These are phyloP conservation scores for Seriola rivoliana DNA, from an alignment of 2,113 vertebrate genomes.

Conservation along the genomic window DNA sequence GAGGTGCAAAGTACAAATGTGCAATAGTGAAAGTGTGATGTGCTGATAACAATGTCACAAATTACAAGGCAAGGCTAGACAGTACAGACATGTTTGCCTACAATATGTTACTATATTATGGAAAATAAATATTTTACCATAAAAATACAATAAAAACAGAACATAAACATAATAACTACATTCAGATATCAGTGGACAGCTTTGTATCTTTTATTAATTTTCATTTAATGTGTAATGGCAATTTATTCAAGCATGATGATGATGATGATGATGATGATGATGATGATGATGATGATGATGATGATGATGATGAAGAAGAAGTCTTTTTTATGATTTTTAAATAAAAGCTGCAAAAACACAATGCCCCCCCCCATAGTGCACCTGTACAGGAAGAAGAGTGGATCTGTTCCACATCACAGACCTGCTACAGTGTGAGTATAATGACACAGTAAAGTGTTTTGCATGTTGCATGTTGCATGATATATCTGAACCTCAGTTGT, in stretches of 20 bases:
- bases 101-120: too few relatives aligned
- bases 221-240: background rate
- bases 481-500: background rate
- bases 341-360: background rate
- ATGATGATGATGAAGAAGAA: background rate
- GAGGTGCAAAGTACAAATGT: too few relatives aligned
- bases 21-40: too few relatives aligned
- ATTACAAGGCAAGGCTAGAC: too few relatives aligned
- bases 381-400: constrained; percentile 40
- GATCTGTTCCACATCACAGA: constrained; percentile 32
- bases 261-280: background rate
- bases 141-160: too few relatives aligned
- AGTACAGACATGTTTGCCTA: too few relatives aligned
- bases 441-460: background rate
- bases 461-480: background rate
- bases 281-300: constrained; percentile 3
- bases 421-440: background rate
- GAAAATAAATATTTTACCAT: too few relatives aligned
- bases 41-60: too few relatives aligned
- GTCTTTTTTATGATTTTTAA: background rate
- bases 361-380: constrained; percentile 19
- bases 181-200: background rate
- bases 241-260: background rate
- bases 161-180: background rate
- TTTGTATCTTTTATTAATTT: background rate